Base-by-base conservation (phyloP, 2,113 vertebrate genomes). In the Nycticryphes semicollaris region DNA sequence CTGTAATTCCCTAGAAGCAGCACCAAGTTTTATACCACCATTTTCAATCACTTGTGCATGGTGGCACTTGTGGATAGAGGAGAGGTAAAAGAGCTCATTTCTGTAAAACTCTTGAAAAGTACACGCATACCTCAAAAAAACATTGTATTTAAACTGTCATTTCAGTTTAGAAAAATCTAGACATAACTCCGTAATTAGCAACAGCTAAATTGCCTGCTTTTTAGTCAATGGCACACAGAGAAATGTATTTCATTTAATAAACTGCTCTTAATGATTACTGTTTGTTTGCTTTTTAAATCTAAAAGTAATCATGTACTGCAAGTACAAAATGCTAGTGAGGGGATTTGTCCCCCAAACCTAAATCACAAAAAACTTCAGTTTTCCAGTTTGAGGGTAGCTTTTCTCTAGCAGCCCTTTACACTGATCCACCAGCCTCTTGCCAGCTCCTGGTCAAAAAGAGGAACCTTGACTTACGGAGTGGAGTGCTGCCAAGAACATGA, bases 171-270 rank as follows among this genome's bases (percentile, higher is more conserved):
- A 95, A 87, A 93, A 84, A 89, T 73, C 41, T 67, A 91, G 56
- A 33, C 73, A 64, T 62, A 92, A 53, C 9, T 13, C 54, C n/a
- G 3, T 84, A 76, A 87, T 84, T 76, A 94, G 54, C 50, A 94
- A 87, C 28, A 76, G 70, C 35, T 83, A 93, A 89, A 95, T 83
- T 91, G 75, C 63, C 67, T 76, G 4, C 70, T 85, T 37, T 79
- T 72, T 79, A 92, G 67, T 94, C 63, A 74, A 89, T 0, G 0
- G 66, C 67, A 79, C 59, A 69, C 89, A 37, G 12, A 87, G 45
- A 94, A 95, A 91, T 79, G 79, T 93, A 96, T 93, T 96, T 94
- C 66, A 35, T 95, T 93, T 96, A 79, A 94, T 96, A 96, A 95
- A 87, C 70, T 45, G 57, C 23, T 91, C n/a, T 66, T 87, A 95